Conservation (phyloP, 2,113 vertebrate species). For the Myxocyprinus asiaticus region DNA sequence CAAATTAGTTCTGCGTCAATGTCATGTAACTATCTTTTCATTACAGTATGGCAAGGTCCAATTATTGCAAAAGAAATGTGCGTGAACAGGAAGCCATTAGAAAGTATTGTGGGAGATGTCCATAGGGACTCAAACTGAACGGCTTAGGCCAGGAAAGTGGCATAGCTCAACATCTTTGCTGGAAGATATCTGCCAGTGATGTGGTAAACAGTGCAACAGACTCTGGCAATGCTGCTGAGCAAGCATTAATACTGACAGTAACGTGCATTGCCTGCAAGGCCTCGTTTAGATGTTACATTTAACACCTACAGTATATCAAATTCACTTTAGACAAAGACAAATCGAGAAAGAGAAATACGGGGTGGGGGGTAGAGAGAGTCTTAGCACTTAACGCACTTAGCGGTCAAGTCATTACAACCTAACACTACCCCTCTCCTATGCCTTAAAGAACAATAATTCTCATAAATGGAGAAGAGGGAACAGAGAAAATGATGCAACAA, state of each 20-base stretch:
- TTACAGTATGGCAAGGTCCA: conserved; percentile 29
- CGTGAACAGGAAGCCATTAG: conserved; percentile 26
- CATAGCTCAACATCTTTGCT: neutral
- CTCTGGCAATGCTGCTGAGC: conserved; percentile 19
- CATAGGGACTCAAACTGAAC: conserved; percentile 12
- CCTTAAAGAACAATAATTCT: too few species aligned
- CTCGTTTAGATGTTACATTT: conserved; percentile 35
- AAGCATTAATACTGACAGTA: conserved; percentile 26
- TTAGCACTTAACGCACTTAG: too few species aligned
- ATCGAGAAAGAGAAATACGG: neutral
- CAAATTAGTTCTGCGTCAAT: conserved; percentile 36
- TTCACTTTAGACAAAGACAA: conserved; percentile 34
- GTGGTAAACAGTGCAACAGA: conserved; percentile 23
- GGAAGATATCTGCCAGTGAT: too few species aligned
- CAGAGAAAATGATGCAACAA: too few species aligned
- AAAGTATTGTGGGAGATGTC: conserved; percentile 36
- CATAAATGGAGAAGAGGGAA: too few species aligned
- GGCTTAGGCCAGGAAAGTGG: conserved; percentile 24
- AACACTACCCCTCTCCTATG: too few species aligned
- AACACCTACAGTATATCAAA: conserved; percentile 38
- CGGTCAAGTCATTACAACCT: too few species aligned
- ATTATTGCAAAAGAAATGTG: conserved; percentile 20
- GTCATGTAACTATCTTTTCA: conserved; percentile 42
- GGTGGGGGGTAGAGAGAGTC: conserved; percentile 13
- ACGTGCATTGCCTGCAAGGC: conserved; percentile 3